These are phyloP conservation scores for Andrena minutula DNA, from an alignment of 2,888 invertebrate species.

Conservation along the genomic window DNA sequence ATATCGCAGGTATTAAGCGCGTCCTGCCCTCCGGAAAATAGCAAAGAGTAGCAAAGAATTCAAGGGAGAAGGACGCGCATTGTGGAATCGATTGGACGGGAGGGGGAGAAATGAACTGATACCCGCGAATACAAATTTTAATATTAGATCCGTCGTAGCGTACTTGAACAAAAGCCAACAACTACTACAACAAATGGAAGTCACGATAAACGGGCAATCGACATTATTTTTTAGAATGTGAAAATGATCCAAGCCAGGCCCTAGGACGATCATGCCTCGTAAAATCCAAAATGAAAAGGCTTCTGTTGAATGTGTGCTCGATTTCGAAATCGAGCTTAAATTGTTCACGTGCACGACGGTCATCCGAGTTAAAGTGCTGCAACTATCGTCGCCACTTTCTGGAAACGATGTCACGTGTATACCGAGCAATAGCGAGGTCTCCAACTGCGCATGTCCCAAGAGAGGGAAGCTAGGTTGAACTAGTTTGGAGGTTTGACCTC, in stretches of 20 bases:
- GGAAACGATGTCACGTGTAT: neutral
- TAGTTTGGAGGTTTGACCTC: too few relatives aligned
- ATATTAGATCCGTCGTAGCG: slow-evolving; percentile 68
- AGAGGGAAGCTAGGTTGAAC: too few relatives aligned
- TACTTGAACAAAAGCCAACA: slow-evolving; percentile 30
- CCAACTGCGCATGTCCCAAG: too few relatives aligned
- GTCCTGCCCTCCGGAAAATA: slow-evolving; percentile 8
- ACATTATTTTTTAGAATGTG: slow-evolving; percentile 75
- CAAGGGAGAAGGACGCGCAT: neutral
- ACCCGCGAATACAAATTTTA: slow-evolving; percentile 67
- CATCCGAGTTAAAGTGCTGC: neutral
- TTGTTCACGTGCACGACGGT: slow-evolving; percentile 29
- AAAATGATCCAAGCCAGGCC: slow-evolving; percentile 69
- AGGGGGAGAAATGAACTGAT: slow-evolving; percentile 69
- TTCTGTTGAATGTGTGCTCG: slow-evolving; percentile 39
- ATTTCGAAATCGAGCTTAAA: slow-evolving; percentile 18
- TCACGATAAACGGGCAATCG: slow-evolving; percentile 65
- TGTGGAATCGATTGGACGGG: slow-evolving; percentile 25
- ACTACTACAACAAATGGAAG: slow-evolving; percentile 8
- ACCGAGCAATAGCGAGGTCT: too few relatives aligned
- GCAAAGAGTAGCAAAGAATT: slow-evolving; percentile 15
- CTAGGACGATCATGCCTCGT: slow-evolving; percentile 71
- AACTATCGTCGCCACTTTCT: too few relatives aligned
- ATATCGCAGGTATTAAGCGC: slow-evolving; percentile 42
- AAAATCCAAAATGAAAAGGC: neutral